phyloP scores from a whole-genome alignment of 2,888 invertebrate species.

The Hemaris fuciformis region DNA sequence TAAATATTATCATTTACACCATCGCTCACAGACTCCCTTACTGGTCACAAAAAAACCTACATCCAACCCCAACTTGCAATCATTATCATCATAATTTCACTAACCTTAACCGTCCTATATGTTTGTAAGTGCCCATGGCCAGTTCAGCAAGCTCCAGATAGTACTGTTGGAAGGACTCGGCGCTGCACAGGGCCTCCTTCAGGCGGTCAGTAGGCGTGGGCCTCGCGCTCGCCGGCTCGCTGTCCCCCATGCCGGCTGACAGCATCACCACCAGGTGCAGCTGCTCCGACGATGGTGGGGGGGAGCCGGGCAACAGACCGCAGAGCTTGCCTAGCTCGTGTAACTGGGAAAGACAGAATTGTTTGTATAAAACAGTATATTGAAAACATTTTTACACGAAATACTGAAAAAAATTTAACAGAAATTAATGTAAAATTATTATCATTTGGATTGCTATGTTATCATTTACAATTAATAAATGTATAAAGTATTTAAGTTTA shows the following conservation, averaged over 20 bases:
- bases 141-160: conserved; percentile 96
- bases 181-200: conserved; percentile 94
- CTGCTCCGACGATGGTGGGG: conserved; percentile 91
- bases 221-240: conserved; percentile 69
- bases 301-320: conserved; percentile 92
- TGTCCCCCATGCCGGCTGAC: conserved; percentile 94
- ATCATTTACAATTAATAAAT: too few relatives aligned
- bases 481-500: too few relatives aligned
- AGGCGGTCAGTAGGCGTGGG: conserved; percentile 89
- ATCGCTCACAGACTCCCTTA: too few relatives aligned
- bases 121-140: conserved; percentile 98
- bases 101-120: conserved; percentile 87
- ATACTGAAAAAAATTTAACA: too few relatives aligned
- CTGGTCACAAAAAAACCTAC: too few relatives aligned
- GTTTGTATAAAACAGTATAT: too few relatives aligned
- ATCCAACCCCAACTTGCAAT: too few relatives aligned
- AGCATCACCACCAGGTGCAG: conserved; percentile 94
- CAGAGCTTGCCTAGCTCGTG: conserved; percentile 93
- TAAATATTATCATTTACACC: too few relatives aligned
- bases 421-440: too few relatives aligned
- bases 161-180: conserved; percentile 92
- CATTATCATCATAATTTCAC: too few relatives aligned
- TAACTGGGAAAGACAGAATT: conserved; percentile 74
- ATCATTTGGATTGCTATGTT: too few relatives aligned
- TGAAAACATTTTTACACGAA: too few relatives aligned